phyloP scores from a whole-genome alignment of 2,888 invertebrate genomes.

The Melitaea athalia region DNA sequence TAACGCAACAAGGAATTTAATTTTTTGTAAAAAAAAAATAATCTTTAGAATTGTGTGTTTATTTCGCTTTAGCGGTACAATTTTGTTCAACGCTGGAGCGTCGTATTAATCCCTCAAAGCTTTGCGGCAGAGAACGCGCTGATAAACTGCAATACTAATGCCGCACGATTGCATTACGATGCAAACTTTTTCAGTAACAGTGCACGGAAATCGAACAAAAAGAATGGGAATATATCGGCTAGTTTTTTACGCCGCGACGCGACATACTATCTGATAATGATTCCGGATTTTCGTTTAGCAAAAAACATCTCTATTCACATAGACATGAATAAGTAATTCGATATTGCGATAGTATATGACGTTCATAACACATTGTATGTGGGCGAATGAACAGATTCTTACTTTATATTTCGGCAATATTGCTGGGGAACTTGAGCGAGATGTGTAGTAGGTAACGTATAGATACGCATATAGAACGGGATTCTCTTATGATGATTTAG shows the following conservation, averaged over 20 bases:
- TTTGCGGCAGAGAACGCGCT: slow-evolving; percentile 66
- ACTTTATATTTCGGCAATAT: slow-evolving; percentile 33
- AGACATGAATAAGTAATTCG: slow-evolving; percentile 30
- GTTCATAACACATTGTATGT: slow-evolving; percentile 30
- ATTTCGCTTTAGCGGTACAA: slow-evolving; percentile 40
- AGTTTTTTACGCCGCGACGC: slow-evolving; percentile 62
- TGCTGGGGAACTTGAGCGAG: slow-evolving; percentile 43
- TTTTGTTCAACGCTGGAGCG: slow-evolving; percentile 61
- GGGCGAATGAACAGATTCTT: slow-evolving; percentile 20
- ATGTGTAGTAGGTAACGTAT: slow-evolving; percentile 52
- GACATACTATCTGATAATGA: slow-evolving; percentile 69
- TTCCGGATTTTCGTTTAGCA: slow-evolving; percentile 60
- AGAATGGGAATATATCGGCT: slow-evolving; percentile 67
- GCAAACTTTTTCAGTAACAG: slow-evolving; percentile 79
- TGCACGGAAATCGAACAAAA: slow-evolving; percentile 70
- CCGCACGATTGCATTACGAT: slow-evolving; percentile 78
- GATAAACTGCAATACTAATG: slow-evolving; percentile 79
- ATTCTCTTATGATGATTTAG: slow-evolving; percentile 83
- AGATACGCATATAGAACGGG: slow-evolving; percentile 52
- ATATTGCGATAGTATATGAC: slow-evolving; percentile 23
- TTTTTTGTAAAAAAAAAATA: neutral
- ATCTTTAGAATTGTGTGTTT: neutral
- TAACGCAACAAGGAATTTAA: neutral
- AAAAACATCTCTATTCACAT: slow-evolving; percentile 41
- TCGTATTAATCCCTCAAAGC: slow-evolving; percentile 80